Conservation (phyloP, 2,888 invertebrate genomes). For the Anagyrus pseudococci region DNA sequence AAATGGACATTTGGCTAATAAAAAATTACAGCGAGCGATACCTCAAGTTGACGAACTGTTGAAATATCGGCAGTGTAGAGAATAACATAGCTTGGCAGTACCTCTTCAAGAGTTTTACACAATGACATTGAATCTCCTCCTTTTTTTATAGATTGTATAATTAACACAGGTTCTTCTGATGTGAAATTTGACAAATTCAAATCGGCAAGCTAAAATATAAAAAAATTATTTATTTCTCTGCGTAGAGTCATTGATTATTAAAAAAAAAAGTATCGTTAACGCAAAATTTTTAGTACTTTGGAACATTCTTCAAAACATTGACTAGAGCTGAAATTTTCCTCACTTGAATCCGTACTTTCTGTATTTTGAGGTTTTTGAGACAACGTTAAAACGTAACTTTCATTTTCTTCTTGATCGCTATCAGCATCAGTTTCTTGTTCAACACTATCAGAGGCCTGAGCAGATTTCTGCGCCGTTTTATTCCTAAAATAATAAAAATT, state of each 20-base stretch:
- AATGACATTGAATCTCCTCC: conserved; percentile 76
- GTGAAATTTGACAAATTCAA: conserved; percentile 72
- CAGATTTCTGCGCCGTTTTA: neutral
- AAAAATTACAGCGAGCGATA: no score
- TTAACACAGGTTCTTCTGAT: conserved; percentile 71
- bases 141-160: conserved; percentile 81
- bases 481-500: conserved; percentile 6
- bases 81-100: conserved; percentile 82
- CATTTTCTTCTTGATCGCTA: conserved; percentile 53
- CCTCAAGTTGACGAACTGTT: conserved; percentile 89
- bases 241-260: neutral
- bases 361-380: conserved; percentile 63
- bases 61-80: conserved; percentile 90
- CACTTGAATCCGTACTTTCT: conserved; percentile 29
- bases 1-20: neutral
- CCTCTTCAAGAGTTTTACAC: conserved; percentile 71
- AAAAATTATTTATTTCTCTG: conserved; percentile 13
- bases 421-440: conserved; percentile 36
- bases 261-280: neutral
- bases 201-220: conserved; percentile 66
- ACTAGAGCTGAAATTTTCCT: conserved; percentile 40
- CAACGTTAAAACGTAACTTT: conserved; percentile 73
- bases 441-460: conserved; percentile 1
- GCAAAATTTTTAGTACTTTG: conserved; percentile 43
- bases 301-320: conserved; percentile 52